A percentile compares a stretch with the other conserved stretches of the same genome.
phyloP scores from a whole-genome alignment of 1,140 invertebrate genomes.

The Drosophila prosaltans region DNA sequence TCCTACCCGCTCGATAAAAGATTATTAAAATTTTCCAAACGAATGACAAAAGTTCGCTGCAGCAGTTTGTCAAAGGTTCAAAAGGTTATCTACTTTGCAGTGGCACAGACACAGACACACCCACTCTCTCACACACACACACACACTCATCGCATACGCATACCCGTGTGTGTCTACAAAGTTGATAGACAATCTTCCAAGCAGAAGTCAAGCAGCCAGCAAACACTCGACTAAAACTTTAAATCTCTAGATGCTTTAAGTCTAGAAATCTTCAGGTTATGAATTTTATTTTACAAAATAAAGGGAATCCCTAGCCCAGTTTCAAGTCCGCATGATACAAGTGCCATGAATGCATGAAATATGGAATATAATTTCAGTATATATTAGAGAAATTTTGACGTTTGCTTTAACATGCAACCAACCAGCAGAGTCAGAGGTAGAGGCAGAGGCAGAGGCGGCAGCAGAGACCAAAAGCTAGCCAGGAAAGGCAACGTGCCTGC shows the following conservation, averaged over 20 bases:
- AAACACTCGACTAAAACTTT: constrained; percentile 37
- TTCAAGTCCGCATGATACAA: neutral
- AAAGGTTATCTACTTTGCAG: constrained; percentile 48
- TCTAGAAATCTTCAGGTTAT: neutral
- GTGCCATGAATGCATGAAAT: constrained; percentile 48
- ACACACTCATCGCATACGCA: constrained; percentile 17
- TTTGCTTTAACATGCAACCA: constrained; percentile 60
- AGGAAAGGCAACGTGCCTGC: neutral
- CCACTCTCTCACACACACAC: neutral
- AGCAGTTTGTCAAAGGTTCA: constrained; percentile 70
- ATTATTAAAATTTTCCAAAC: constrained; percentile 79
- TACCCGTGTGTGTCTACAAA: constrained; percentile 50
- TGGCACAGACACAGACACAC: constrained; percentile 19
- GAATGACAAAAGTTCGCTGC: constrained; percentile 65
- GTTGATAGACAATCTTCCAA: constrained; percentile 56
- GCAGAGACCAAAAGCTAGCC: neutral
- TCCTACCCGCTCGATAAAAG: constrained; percentile 64
- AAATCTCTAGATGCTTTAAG: constrained; percentile 2
- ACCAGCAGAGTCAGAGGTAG: neutral
- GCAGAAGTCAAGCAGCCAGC: constrained; percentile 50
- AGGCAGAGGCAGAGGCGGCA: neutral
- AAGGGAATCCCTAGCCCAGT: neutral
- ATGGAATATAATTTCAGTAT: constrained; percentile 57
- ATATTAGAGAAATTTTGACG: constrained; percentile 60
- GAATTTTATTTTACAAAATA: constrained; percentile 3